phyloP scores from a whole-genome alignment of 2,888 invertebrate genomes.

The Andricus quercusramuli region DNA sequence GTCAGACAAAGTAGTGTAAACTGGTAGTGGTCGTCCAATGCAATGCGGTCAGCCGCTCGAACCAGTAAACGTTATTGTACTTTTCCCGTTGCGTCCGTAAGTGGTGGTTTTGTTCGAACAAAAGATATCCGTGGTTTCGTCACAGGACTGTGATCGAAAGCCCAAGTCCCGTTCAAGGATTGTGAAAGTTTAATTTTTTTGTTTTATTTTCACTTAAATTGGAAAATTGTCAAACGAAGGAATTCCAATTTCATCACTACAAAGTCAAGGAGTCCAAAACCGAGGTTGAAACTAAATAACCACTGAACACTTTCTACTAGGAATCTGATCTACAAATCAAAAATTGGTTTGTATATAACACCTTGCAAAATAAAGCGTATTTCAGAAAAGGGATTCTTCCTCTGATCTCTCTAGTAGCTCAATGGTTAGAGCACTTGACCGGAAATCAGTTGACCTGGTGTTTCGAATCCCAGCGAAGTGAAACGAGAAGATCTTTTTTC shows the following conservation, averaged over 20 bases:
- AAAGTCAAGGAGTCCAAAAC: background rate
- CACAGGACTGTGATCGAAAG: conserved; percentile 5
- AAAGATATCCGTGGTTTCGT: conserved; percentile 20
- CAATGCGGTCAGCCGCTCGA: conserved; percentile 36
- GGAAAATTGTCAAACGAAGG: background rate
- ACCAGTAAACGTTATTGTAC: conserved; percentile 32
- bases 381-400: no score
- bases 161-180: background rate
- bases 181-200: conserved; percentile 12
- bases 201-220: background rate
- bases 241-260: background rate
- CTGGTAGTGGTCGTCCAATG: conserved; percentile 29
- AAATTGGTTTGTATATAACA: no score
- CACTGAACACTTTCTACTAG: no score
- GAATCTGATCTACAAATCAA: no score
- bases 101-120: conserved; percentile 31
- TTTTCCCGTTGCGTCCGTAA: conserved; percentile 20
- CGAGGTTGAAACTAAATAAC: background rate
- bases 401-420: no score
- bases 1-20: conserved; percentile 40
- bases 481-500: no score
- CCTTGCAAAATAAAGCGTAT: no score
- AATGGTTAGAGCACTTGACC: no score
- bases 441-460: no score
- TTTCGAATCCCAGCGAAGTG: no score